phyloP scores from a whole-genome alignment of 2,888 invertebrate species.

The Cylloceria caligata region DNA sequence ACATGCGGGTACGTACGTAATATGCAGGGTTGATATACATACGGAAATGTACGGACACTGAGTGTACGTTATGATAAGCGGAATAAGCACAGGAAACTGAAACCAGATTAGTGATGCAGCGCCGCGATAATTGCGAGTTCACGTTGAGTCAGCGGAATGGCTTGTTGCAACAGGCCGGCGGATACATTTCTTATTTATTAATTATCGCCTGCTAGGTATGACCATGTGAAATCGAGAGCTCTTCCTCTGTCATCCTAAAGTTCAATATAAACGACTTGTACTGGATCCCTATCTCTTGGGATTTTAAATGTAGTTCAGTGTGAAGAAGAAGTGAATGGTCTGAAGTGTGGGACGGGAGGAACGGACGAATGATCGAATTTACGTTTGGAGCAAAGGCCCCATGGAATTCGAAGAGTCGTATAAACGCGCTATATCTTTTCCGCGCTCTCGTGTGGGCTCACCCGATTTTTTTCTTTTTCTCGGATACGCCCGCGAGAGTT shows the following conservation, averaged over 20 bases:
- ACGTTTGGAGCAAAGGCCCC: constrained; percentile 59
- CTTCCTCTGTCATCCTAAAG: constrained; percentile 51
- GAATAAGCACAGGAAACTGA: constrained; percentile 42
- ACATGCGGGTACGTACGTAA: constrained; percentile 1
- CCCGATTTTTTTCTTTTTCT: background rate
- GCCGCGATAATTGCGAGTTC: constrained; percentile 55
- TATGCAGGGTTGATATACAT: constrained; percentile 33
- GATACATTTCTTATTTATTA: constrained; percentile 55
- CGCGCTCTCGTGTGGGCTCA: no score
- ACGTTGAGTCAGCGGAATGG: background rate
- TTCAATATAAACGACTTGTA: constrained; percentile 47
- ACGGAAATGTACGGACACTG: constrained; percentile 20
- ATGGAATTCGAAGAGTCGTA: constrained; percentile 60
- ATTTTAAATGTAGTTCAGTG: constrained; percentile 34
- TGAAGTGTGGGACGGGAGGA: constrained; percentile 25
- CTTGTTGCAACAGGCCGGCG: constrained; percentile 10
- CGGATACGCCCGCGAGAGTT: background rate
- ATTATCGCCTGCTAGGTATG: constrained; percentile 42
- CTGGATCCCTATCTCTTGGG: constrained; percentile 54
- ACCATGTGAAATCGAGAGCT: constrained; percentile 37
- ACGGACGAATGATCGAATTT: constrained; percentile 47
- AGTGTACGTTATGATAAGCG: constrained; percentile 46
- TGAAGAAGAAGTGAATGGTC: background rate
- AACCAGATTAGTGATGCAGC: constrained; percentile 59
- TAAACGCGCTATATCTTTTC: constrained; percentile 64